A percentile compares a stretch with the other conserved stretches of the same genome.
Evolutionary conservation across 2,888 invertebrate species (phyloP).

Genomic region (Buathra laborator): DNA sequence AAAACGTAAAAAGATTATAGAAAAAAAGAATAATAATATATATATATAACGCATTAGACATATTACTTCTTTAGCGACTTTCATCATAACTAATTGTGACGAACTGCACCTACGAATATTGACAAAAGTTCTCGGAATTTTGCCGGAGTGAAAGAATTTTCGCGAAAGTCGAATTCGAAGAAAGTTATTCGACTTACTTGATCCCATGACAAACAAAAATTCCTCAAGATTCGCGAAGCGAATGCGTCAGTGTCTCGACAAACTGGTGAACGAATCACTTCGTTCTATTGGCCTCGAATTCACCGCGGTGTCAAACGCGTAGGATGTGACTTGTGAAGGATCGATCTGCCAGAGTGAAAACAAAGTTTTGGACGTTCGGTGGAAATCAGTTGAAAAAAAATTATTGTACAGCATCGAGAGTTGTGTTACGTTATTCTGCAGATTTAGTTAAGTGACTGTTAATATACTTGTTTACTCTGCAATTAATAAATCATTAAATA

Average conservation of each 20-base stretch:
- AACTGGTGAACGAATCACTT: constrained; percentile 11
- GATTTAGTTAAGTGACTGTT: too few species aligned
- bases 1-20: too few species aligned
- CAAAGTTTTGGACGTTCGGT: background rate
- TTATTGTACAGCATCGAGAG: background rate
- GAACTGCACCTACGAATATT: too few species aligned
- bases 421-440: background rate
- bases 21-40: too few species aligned
- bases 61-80: too few species aligned
- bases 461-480: too few species aligned
- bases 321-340: constrained; percentile 9
- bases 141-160: background rate
- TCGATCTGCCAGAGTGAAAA: constrained; percentile 9
- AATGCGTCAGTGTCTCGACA: background rate
- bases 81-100: too few species aligned
- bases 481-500: background rate
- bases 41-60: too few species aligned
- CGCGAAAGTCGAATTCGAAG: background rate
- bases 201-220: constrained; percentile 2
- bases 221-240: constrained; percentile 2
- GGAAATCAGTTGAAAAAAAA: background rate
- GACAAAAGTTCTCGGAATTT: too few species aligned
- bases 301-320: background rate
- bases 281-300: background rate
- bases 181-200: background rate